Percentiles rank a stretch among this genome's conserved stretches.
Evolutionary conservation across 2,888 invertebrate genomes (phyloP).

Genomic region (Monoplex corrugatus): DNA sequence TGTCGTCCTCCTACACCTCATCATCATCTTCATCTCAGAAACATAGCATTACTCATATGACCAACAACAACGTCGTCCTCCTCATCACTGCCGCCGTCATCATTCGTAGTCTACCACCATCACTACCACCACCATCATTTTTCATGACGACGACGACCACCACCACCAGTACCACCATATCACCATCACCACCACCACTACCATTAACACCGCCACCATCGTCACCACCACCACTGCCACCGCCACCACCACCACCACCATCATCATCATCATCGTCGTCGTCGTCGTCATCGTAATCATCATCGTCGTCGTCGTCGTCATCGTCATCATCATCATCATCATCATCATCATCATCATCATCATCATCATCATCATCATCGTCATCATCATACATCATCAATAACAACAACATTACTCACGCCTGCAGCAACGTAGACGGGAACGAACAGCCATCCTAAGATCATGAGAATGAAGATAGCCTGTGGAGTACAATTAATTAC

Average conservation of each 20-base stretch:
- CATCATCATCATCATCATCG: not conserved
- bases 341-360: slow-evolving; percentile 28
- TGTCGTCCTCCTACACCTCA: too few species aligned
- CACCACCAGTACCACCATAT: not conserved
- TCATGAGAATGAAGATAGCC: slow-evolving; percentile 83
- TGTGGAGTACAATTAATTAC: too few species aligned
- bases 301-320: not conserved
- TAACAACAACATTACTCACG: slow-evolving; percentile 68
- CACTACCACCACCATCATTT: not conserved
- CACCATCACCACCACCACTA: not conserved
- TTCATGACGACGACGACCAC: not conserved
- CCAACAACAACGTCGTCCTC: not conserved
- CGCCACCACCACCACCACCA: not conserved
- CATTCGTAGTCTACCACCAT: not conserved
- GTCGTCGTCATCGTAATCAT: not conserved
- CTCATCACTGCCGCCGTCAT: not conserved
- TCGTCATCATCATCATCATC: slow-evolving; percentile 13
- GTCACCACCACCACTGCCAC: not conserved
- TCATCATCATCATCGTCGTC: not conserved
- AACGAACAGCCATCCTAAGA: slow-evolving; percentile 84
- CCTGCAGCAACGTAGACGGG: slow-evolving; percentile 83
- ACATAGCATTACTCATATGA: not conserved
- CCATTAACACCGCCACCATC: not conserved
- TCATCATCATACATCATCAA: not conserved
- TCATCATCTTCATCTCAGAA: too few species aligned